Base-by-base conservation (phyloP, 2,888 invertebrate genomes). In the Venusia cambrica region DNA sequence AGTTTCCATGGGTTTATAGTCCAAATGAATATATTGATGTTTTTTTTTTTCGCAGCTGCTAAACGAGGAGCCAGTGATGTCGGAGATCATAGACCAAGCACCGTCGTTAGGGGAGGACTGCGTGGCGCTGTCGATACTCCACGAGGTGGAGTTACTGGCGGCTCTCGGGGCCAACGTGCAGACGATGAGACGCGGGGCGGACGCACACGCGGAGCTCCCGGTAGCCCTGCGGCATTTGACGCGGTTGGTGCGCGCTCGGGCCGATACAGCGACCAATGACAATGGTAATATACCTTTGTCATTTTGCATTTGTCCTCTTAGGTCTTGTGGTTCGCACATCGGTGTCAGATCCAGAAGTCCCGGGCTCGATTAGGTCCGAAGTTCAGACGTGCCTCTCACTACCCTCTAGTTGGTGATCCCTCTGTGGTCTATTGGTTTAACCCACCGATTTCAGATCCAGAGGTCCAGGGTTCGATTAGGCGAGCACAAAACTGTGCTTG, bases 141-240 rank as follows among this genome's bases (percentile, higher is more conserved):
- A 93, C 61, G 94, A 94, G 66, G 92, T 92, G 7, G 93, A 94
- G 54, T 73, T 95, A n/a, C 78, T 95, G 47, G 89, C 91, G 0
- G 91, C 93, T 5, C 78, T 94, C 35, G 87, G 84, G 0, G 90
- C 91, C 1, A 92, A 93, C 58, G 83, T 90, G 0, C 90, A 90
- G 42, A 92, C 91, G 4, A 90, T 93, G 56, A 80, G 90, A 50
- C 89, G 92, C 41, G 89, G 93, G 2, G 90, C 92, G 0, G 88
- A 90, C 31, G 87, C 89, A 0, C 93, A 94, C 59, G 94, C 94
- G 0, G 88, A 90, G 13, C 76, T 95, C 36, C 90, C 92, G 0
- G 90, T 91, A 43, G 94, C 93, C 0, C 89, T 93, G 4, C 87
- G 90, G 45, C 89, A 90, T 43, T 88, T 95, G 12, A 91, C 92